Percentiles rank a stretch among this genome's conserved stretches.
Conservation (phyloP, 2,888 invertebrate species). For the Carpatolechia fugitivella region DNA sequence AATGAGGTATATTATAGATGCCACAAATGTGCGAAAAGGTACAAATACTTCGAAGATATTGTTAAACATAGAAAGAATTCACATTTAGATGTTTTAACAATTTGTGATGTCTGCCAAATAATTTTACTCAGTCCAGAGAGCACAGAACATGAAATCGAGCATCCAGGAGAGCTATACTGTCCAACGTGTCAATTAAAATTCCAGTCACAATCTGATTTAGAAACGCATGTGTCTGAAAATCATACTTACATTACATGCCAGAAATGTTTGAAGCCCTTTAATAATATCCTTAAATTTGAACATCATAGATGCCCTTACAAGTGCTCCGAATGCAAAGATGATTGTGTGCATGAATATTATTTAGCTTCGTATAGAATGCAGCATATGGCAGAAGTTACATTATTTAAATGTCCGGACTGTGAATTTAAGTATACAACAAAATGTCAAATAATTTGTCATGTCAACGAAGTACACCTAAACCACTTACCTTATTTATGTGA, state of each 20-base stretch:
- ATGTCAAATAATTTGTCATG: conserved; percentile 46
- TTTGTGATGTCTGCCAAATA: conserved; percentile 1
- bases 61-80: not conserved
- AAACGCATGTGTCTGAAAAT: not conserved
- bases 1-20: conserved; percentile 2
- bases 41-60: not conserved
- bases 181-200: not conserved
- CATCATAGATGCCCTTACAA: conserved; percentile 28
- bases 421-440: conserved; percentile 47
- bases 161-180: not conserved
- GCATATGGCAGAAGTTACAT: conserved; percentile 34
- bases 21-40: not conserved
- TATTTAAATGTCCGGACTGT: conserved; percentile 46
- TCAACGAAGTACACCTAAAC: conserved; percentile 50
- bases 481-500: conserved; percentile 51
- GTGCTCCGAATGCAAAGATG: conserved; percentile 39
- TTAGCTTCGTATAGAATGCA: conserved; percentile 47
- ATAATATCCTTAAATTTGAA: not conserved
- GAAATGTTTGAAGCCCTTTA: not conserved
- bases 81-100: not conserved
- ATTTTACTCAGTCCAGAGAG: not conserved
- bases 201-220: not conserved
- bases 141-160: conserved; percentile 1
- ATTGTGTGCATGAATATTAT: conserved; percentile 49
- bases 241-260: not conserved